Percentiles rank a stretch among this genome's conserved stretches.
Evolutionary conservation across 1,140 invertebrate genomes (phyloP).

Genomic region (Drosophila chauvacae): DNA sequence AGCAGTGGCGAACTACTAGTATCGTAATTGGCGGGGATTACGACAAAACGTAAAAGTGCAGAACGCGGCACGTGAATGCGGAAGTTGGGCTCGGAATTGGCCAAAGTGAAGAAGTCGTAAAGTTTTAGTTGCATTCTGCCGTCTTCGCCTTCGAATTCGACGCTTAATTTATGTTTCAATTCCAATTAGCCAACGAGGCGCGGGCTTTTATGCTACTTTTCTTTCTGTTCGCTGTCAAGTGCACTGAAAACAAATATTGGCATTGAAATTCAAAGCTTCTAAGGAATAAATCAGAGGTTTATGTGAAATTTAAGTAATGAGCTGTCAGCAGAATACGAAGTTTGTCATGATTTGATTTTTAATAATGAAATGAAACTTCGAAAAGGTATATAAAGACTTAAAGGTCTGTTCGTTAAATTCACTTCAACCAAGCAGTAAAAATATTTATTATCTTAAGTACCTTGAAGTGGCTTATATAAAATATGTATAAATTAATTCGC

Average conservation of each 20-base stretch:
- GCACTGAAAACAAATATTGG: neutral
- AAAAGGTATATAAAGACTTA: neutral
- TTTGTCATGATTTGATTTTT: neutral
- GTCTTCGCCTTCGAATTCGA: conserved; percentile 60
- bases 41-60: conserved; percentile 71
- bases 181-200: conserved; percentile 78
- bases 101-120: conserved; percentile 69
- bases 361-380: no score
- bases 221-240: conserved; percentile 15
- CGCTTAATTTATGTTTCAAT: conserved; percentile 83
- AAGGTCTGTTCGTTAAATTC: neutral
- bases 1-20: conserved; percentile 31
- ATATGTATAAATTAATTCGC: neutral
- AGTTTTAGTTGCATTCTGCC: conserved; percentile 75
- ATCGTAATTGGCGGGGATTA: conserved; percentile 68
- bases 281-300: neutral
- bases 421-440: neutral
- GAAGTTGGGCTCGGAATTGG: conserved; percentile 57
- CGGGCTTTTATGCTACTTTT: conserved; percentile 68
- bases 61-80: conserved; percentile 46
- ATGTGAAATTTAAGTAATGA: neutral
- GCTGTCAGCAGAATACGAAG: no score
- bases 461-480: neutral
- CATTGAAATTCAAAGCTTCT: neutral
- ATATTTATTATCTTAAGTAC: neutral